Base-by-base conservation (phyloP, 2,888 invertebrate genomes). In the Diarsia mendica region DNA sequence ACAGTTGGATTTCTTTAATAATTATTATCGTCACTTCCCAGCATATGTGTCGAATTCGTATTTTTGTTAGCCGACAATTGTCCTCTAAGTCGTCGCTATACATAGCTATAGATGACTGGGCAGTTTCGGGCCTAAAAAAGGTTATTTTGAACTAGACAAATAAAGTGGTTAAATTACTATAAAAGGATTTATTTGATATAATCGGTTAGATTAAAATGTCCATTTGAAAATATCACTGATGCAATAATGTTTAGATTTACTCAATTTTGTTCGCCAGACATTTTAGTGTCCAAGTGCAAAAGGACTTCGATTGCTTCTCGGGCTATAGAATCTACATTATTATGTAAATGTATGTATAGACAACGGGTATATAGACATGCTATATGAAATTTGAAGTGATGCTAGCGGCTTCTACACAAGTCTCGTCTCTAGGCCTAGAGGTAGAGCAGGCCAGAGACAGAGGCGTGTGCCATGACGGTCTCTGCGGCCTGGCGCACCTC, bases 401-500 rank as follows among this genome's bases (percentile, higher is more conserved):
- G 75, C 48, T 75, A 28, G 58, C 48, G 53, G 28, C 48, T 15
- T 15, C 55, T 53, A 3, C 4, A 2, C 44, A 39, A 48, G 8
- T 28, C 28, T 2, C 18, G 15, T 28, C 55, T 10, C 4, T 0
- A 11, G 4, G 53, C 28, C 48, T 93, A 95, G 44, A 94, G 83
- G 82, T 96, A 94, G 0, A 95, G 89, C 18, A 98, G 95, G 63
- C 98, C 98, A 86, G 97, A 97, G 5, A 99, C 98, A 39, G 98
- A 98, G 9, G 99, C 99, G 94, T 99, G 98, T 1, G 99, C 98
- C 97, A 99, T 98, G 72, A 99, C 97, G 1, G 98, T 98, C 90
- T 98, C 98, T 46, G 99, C 98, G 58, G 99, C 99, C 94, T 99
- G 99, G 90, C 98, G 97, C 10, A 99, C 98, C 95, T 99, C 99